Evolutionary conservation across 92 coral and sea anemone genomes (phyloP), one percentile per base, ranked within the genome.

Genomic region (Scolanthus callimorphus): DNA sequence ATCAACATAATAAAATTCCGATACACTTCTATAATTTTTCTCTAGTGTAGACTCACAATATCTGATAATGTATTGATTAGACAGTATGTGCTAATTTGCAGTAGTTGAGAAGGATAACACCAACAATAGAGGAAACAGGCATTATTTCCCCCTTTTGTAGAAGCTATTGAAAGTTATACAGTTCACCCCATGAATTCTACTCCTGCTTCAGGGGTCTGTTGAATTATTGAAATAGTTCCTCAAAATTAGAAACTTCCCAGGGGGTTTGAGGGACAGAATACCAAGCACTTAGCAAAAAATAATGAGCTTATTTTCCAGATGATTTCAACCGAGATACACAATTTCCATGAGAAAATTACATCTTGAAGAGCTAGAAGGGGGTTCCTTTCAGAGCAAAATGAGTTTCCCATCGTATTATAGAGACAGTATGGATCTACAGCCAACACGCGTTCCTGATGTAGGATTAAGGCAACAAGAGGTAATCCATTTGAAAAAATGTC

Each of bases 171-270:
- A 46, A 9, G 11, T 46, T 9, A 9, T 9, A 9, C 8, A 20
- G 8, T 46, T 46, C 52, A 9, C 52, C 22, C 4, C 22, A 46
- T 11, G 22, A 9, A 9, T 19, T 46, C 52, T 6, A 4, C 11
- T 6, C 22, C 41, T 46, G 4, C 52, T 10, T 46, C 52, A 46
- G 52, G 52, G 52, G 52, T 46, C 52, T 21, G 8, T 9, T 46
- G 52, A 46, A 46, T 46, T 46, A 46, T 46, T 46, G 52, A 46
- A 4, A 20, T 6, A 19, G 22, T 9, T 9, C 23, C 22, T 4
- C 17, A 46, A 21, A 46, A 46, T 46, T 46, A 46, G 52, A 20
- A 4, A 10, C 11, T 6, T 6, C 52, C 52, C 23, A 20, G 52
- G 52, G 52, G 52, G 52, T 46, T 15, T 6, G 15, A 15, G 15